Evolutionary conservation across 1,140 invertebrate genomes (phyloP).

Genomic region (Anadara kagoshimensis): DNA sequence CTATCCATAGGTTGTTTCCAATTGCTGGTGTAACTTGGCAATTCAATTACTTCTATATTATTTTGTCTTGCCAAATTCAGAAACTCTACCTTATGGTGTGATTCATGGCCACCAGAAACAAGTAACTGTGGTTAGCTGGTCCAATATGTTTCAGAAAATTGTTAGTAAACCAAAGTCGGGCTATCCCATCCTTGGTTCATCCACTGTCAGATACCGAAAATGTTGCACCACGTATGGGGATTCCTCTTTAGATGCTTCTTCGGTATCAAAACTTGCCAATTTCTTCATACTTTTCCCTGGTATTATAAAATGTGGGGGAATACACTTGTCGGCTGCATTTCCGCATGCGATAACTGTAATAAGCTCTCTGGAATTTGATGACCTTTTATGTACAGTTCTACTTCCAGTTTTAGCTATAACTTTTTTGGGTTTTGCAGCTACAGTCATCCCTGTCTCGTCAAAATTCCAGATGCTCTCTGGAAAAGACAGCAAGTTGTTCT

Average conservation of each 20-base stretch:
- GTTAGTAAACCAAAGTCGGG: conserved; percentile 32
- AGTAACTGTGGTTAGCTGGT: conserved; percentile 15
- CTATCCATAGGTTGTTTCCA: conserved; percentile 27
- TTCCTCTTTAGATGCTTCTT: background rate
- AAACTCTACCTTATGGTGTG: conserved; percentile 24
- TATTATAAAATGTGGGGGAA: conserved; percentile 25
- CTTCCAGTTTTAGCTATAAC: conserved; percentile 6
- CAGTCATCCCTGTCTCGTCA: conserved; percentile 7
- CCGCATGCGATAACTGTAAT: conserved; percentile 21
- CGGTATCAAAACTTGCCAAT: conserved; percentile 16
- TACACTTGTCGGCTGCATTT: conserved; percentile 8
- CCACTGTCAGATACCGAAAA: conserved; percentile 21
- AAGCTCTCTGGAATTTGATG: conserved; percentile 9
- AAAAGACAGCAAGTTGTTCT: background rate
- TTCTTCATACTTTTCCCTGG: conserved; percentile 25
- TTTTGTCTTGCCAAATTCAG: conserved; percentile 7
- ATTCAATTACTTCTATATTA: conserved; percentile 13
- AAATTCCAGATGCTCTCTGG: conserved; percentile 13
- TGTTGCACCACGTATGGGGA: conserved; percentile 2
- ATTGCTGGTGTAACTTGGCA: conserved; percentile 26
- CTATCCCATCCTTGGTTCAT: conserved; percentile 31
- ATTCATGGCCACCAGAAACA: conserved; percentile 21
- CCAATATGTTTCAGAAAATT: conserved; percentile 26
- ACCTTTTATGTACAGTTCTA: conserved; percentile 9
- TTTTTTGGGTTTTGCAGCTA: conserved; percentile 8